These are phyloP conservation scores for Elysia crispata DNA, from an alignment of 2,888 invertebrate species.

Conservation along the genomic window DNA sequence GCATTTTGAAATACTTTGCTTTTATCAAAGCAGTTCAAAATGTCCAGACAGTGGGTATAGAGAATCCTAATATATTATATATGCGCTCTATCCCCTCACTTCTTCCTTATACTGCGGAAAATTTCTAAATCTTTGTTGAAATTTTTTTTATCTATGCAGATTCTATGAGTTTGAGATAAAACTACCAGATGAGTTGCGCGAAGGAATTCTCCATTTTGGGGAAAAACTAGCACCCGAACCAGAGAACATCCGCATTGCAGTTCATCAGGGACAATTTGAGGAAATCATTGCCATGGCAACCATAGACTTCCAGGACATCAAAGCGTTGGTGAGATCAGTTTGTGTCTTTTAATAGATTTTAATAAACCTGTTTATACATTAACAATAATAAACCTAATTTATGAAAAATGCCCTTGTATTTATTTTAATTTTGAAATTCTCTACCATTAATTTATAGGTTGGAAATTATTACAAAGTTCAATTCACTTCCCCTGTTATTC, in stretches of 20 bases:
- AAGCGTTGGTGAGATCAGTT: slow-evolving; percentile 61
- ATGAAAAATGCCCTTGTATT: too few relatives aligned
- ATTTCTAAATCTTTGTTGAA: neutral
- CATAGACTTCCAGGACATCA: slow-evolving; percentile 70
- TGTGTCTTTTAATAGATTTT: too few relatives aligned
- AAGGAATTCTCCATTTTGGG: slow-evolving; percentile 55
- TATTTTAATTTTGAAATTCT: too few relatives aligned
- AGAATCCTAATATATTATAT: neutral
- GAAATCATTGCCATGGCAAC: slow-evolving; percentile 75
- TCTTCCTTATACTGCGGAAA: neutral
- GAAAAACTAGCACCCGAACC: slow-evolving; percentile 53
- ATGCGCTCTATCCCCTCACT: neutral
- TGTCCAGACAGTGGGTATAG: too few relatives aligned
- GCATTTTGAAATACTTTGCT: too few relatives aligned
- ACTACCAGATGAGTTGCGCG: slow-evolving; percentile 63
- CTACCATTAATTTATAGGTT: too few relatives aligned
- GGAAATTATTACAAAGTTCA: too few relatives aligned
- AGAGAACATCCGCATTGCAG: slow-evolving; percentile 65
- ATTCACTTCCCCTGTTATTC: too few relatives aligned
- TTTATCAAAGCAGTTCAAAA: too few relatives aligned
- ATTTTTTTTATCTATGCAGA: slow-evolving; percentile 51
- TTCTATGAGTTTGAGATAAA: slow-evolving; percentile 69
- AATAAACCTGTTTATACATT: too few relatives aligned
- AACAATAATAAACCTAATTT: too few relatives aligned
- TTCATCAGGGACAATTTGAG: slow-evolving; percentile 71